Base-by-base conservation (phyloP, 2,888 invertebrate species). In the Lochmaea capreae region DNA sequence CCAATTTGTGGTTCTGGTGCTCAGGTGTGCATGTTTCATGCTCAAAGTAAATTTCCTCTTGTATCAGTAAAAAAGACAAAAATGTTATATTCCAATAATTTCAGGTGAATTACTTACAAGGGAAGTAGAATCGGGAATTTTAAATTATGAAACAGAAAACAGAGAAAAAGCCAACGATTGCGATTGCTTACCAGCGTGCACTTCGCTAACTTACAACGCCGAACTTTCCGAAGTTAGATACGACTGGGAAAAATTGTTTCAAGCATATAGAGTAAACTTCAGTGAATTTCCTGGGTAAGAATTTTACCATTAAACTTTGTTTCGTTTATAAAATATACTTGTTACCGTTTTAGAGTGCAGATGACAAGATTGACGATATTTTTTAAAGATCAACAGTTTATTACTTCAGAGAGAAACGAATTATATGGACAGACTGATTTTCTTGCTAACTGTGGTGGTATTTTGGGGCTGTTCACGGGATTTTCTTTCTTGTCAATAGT, bases 221-320 rank as follows among this genome's bases (percentile, higher is more conserved):
- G 93, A 93, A 84, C 92, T 91, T 0, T 93, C 93, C 0, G 93
- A 93, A 81, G 93, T 93, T 0, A 90, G 92, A 79, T 93, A 90
- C 78, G 90, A 92, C 79, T 92, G 91, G 89, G 87, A 88, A 58
- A 90, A 90, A 10, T 86, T 92, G 46, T 91, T 89, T 79, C 86
- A 86, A 78, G 91, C 91, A 0, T 90, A 87, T 76, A 88, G 88
- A 62, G 82, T 87, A 0, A 87, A 87, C 26, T 78, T 85, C 26
- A 85, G 85, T 67, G 87, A 87, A 80, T 84, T 85, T 79, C 84
- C 85, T 9, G 87, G 86, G 87, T 87, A 80, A 80, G 66, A 49
- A 54, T 54, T 59, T 33, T 39, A 39, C 9, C 3, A 71, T 18
- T 8, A 33, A 59, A 26, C 16, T 22, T 5, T 4, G 46, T 65